These are phyloP conservation scores for Acanthosepion lycidas DNA, from an alignment of 2,888 invertebrate genomes.

Conservation along the genomic window DNA sequence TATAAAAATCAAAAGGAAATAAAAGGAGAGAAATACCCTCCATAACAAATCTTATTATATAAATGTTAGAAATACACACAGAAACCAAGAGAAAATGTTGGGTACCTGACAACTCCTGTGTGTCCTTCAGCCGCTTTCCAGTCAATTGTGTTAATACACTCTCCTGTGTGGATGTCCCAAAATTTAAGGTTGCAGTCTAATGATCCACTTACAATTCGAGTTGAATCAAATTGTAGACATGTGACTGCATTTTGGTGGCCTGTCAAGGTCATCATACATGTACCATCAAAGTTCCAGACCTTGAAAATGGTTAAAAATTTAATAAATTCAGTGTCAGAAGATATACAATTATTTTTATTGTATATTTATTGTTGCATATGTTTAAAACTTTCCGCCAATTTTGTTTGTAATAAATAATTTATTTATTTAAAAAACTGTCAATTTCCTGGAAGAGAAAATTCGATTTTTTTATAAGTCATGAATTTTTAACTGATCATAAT, in stretches of 20 bases:
- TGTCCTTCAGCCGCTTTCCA: slow-evolving; percentile 78
- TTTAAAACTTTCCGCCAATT: too few relatives aligned
- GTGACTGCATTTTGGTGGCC: slow-evolving; percentile 78
- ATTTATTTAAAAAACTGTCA: too few relatives aligned
- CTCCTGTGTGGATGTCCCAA: slow-evolving; percentile 76
- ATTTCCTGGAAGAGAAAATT: too few relatives aligned
- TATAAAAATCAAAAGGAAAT: too few relatives aligned
- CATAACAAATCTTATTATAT: not conserved
- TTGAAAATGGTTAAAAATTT: slow-evolving; percentile 53
- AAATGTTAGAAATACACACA: not conserved
- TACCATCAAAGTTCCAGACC: slow-evolving; percentile 76
- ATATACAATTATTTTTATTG: too few relatives aligned
- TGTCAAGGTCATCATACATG: slow-evolving; percentile 75
- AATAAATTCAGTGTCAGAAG: not conserved
- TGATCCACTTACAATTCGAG: slow-evolving; percentile 76
- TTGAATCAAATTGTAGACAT: slow-evolving; percentile 76
- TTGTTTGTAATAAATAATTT: too few relatives aligned
- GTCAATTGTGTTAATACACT: slow-evolving; percentile 76
- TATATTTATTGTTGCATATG: too few relatives aligned
- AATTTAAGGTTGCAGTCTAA: slow-evolving; percentile 77
- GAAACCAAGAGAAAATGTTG: not conserved
- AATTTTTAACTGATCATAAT: too few relatives aligned
- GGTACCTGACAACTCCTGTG: slow-evolving; percentile 76
- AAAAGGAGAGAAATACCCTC: not conserved
- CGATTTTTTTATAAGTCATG: too few relatives aligned